Conservation (phyloP, 2,797 vertebrate species). For the Gymnocypris eckloni region DNA sequence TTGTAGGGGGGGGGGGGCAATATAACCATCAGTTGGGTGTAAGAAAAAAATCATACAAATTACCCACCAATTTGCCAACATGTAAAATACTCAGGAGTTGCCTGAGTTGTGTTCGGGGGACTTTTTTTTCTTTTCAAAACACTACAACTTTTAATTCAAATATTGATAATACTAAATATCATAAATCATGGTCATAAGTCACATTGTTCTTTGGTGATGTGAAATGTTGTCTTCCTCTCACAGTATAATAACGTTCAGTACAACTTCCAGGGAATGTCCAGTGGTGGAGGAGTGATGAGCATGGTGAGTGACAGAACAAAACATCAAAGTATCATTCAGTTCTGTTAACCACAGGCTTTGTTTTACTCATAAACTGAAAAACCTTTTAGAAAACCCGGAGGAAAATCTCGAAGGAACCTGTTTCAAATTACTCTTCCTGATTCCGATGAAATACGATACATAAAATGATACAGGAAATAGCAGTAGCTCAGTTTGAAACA, state of each 20-base stretch:
- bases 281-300: not conserved
- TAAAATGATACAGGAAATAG: too few relatives aligned
- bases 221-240: not conserved
- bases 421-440: too few relatives aligned
- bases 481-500: too few relatives aligned
- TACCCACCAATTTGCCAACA: not conserved
- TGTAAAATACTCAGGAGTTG: not conserved
- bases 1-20: too few relatives aligned
- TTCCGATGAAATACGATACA: too few relatives aligned
- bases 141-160: not conserved
- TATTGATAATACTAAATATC: not conserved
- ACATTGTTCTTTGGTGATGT: not conserved
- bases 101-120: not conserved
- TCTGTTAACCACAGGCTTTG: too few relatives aligned
- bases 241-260: slow-evolving; percentile 5
- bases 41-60: not conserved
- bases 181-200: not conserved
- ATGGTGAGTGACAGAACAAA: slow-evolving; percentile 40
- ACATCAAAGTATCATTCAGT: too few relatives aligned
- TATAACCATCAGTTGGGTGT: not conserved
- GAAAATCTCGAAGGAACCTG: too few relatives aligned
- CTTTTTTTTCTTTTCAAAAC: not conserved
- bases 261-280: not conserved
- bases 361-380: too few relatives aligned
- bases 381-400: too few relatives aligned